A percentile compares a stretch with the other conserved stretches of the same genome.
Conservation (phyloP, 2,797 vertebrate genomes). For the Microctenopoma steveboyesi region DNA sequence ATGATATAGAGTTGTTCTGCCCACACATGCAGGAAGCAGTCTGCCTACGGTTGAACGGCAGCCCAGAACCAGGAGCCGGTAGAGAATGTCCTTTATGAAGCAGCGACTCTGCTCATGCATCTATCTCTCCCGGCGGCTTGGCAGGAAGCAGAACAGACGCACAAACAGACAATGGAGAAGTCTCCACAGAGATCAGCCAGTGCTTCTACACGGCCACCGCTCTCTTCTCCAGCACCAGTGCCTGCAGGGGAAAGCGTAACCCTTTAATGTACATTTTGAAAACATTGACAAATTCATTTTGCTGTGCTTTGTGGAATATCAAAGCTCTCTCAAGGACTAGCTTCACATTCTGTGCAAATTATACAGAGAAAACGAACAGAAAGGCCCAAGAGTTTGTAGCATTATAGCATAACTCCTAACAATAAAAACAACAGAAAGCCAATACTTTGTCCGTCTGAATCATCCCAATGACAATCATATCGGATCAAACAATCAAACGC, state of each 20-base stretch:
- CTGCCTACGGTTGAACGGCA: constrained; percentile 75
- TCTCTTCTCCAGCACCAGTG: constrained; percentile 29
- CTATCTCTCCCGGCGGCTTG: constrained; percentile 60
- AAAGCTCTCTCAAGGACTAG: constrained; percentile 42
- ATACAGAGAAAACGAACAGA: constrained; percentile 43
- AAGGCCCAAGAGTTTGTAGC: constrained; percentile 17
- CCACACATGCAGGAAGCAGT: constrained; percentile 72
- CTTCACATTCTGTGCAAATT: constrained; percentile 42
- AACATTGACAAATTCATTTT: constrained; percentile 51
- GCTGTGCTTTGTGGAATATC: constrained; percentile 52
- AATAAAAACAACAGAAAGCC: constrained; percentile 42
- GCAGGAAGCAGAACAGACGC: constrained; percentile 61
- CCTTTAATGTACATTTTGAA: constrained; percentile 55
- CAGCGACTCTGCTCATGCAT: constrained; percentile 60
- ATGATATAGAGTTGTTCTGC: constrained; percentile 74
- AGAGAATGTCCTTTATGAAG: constrained; percentile 72
- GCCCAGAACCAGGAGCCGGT: constrained; percentile 68
- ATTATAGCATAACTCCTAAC: constrained; percentile 31
- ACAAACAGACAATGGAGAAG: constrained; percentile 67
- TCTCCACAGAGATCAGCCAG: constrained; percentile 65
- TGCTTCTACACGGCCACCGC: constrained; percentile 38
- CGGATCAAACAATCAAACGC: constrained; percentile 56
- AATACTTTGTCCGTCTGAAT: constrained; percentile 37
- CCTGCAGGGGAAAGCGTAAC: constrained; percentile 47
- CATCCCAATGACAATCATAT: constrained; percentile 47